Conservation (phyloP, 2,888 invertebrate species). For the Ormyrus pomaceus region DNA sequence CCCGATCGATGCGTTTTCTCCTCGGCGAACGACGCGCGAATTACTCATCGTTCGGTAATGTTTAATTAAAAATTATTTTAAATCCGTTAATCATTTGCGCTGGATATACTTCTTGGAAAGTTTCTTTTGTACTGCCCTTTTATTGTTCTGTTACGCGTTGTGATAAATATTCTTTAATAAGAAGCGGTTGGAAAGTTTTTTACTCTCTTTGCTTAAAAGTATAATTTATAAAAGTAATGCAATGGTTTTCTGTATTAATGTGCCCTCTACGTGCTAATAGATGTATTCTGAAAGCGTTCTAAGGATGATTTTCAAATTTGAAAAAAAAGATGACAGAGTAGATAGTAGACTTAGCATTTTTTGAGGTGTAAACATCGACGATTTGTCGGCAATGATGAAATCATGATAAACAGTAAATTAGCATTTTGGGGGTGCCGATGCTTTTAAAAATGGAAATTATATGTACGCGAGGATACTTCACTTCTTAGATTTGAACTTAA, state of each 20-base stretch:
- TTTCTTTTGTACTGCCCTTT: neutral
- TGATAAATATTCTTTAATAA: too few relatives aligned
- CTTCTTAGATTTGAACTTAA: neutral
- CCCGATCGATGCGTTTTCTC: constrained; percentile 44
- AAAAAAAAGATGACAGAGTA: neutral
- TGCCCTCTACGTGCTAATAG: neutral
- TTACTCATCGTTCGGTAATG: constrained; percentile 49
- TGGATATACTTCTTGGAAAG: too few relatives aligned
- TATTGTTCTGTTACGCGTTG: too few relatives aligned
- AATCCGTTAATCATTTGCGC: neutral
- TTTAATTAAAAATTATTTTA: constrained; percentile 44
- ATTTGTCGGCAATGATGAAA: constrained; percentile 10
- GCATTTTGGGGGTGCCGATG: neutral
- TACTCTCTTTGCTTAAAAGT: neutral
- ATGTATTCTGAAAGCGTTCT: neutral
- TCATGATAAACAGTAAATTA: neutral
- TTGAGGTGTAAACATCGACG: neutral
- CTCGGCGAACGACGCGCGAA: neutral
- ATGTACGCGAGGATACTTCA: neutral
- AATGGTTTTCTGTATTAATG: neutral
- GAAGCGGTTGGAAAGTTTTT: neutral
- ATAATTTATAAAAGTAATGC: neutral
- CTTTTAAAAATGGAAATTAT: neutral
- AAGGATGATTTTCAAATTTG: constrained; percentile 10
- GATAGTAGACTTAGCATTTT: neutral